Percentiles rank a stretch among this genome's conserved stretches.
These are phyloP conservation scores for Drosophila nasuta DNA, from an alignment of 1,140 invertebrate genomes.

Conservation along the genomic window DNA sequence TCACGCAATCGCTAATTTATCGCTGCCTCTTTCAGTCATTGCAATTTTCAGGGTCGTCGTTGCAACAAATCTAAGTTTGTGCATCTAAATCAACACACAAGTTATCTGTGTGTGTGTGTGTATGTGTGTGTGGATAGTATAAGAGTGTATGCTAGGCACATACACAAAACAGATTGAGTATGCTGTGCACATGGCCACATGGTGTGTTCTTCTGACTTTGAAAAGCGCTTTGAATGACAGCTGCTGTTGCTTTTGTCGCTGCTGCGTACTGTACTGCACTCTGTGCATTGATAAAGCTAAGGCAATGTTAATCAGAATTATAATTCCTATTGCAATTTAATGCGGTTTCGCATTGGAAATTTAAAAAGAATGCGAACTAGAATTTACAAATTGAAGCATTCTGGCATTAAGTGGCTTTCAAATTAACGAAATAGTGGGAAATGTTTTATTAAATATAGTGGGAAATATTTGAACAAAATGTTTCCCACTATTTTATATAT, in stretches of 20 bases:
- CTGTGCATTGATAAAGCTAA: constrained; percentile 3
- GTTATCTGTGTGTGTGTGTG: constrained; percentile 10
- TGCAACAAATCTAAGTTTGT: constrained; percentile 46
- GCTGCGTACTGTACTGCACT: too few relatives aligned
- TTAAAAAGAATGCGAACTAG: too few relatives aligned
- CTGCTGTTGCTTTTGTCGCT: constrained; percentile 25
- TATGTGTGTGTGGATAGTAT: constrained; percentile 28
- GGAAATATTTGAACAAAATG: too few relatives aligned
- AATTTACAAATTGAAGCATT: too few relatives aligned
- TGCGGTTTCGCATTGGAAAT: neutral
- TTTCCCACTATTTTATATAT: too few relatives aligned
- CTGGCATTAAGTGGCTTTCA: too few relatives aligned
- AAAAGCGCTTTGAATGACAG: constrained; percentile 43
- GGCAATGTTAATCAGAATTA: constrained; percentile 7
- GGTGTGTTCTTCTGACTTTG: constrained; percentile 45
- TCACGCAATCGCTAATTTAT: constrained; percentile 22
- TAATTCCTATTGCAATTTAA: neutral
- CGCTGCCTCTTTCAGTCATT: constrained; percentile 26
- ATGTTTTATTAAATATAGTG: too few relatives aligned
- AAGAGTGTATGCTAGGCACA: constrained; percentile 38
- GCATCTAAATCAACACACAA: constrained; percentile 70
- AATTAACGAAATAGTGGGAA: too few relatives aligned
- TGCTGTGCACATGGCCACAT: constrained; percentile 27
- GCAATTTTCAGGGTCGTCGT: constrained; percentile 65
- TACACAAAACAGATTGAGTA: constrained; percentile 15